phyloP scores from a whole-genome alignment of 2,888 invertebrate species.

The Oscheius sp. region DNA sequence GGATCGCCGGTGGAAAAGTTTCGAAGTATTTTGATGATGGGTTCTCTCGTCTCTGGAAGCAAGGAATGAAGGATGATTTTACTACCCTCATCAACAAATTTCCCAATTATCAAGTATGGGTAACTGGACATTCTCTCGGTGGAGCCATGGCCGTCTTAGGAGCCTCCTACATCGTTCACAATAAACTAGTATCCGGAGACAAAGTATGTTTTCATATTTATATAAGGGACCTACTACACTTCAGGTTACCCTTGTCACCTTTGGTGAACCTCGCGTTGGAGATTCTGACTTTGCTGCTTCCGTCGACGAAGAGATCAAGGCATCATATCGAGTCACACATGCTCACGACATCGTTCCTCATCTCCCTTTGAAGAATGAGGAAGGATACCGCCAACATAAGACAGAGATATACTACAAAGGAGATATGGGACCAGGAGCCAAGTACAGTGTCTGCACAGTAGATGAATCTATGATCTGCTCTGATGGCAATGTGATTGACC shows the following conservation, averaged over 20 bases:
- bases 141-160: slow-evolving; percentile 59
- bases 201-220: slow-evolving; percentile 31
- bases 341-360: slow-evolving; percentile 55
- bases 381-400: slow-evolving; percentile 55
- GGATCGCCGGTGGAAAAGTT: slow-evolving; percentile 52
- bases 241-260: slow-evolving; percentile 50
- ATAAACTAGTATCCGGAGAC: slow-evolving; percentile 4
- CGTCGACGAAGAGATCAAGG: slow-evolving; percentile 42
- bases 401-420: slow-evolving; percentile 57
- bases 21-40: slow-evolving; percentile 55
- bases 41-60: slow-evolving; percentile 51
- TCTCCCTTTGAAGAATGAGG: slow-evolving; percentile 49
- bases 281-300: slow-evolving; percentile 46
- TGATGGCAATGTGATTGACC: slow-evolving; percentile 47
- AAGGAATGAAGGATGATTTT: slow-evolving; percentile 53
- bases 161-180: slow-evolving; percentile 35
- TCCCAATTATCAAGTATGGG: slow-evolving; percentile 52
- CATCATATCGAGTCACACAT: slow-evolving; percentile 53
- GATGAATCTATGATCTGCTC: slow-evolving; percentile 55
- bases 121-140: slow-evolving; percentile 56
- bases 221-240: slow-evolving; percentile 31
- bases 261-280: slow-evolving; percentile 60
- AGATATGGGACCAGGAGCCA: slow-evolving; percentile 42
- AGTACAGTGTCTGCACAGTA: slow-evolving; percentile 43
- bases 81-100: slow-evolving; percentile 40